Percentiles rank a stretch among this genome's conserved stretches.
phyloP scores from a whole-genome alignment of 2,113 vertebrate genomes.

The Herpetotheres cachinnans region DNA sequence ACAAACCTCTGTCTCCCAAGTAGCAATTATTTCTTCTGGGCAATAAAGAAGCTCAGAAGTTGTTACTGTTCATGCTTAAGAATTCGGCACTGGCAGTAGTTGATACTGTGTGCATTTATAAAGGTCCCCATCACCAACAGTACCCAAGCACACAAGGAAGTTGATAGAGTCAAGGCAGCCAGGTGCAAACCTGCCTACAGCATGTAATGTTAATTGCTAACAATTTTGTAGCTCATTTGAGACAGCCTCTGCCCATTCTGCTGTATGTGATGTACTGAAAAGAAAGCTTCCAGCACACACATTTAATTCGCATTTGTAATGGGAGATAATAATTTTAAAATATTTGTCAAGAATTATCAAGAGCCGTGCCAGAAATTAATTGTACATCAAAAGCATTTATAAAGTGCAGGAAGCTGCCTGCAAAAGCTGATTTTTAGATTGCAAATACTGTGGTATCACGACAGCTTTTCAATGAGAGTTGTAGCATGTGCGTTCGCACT shows the following conservation, averaged over 20 bases:
- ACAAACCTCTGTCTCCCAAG: background rate
- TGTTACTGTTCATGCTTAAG: background rate
- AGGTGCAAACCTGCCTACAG: background rate
- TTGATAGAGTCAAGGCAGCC: background rate
- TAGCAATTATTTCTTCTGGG: background rate
- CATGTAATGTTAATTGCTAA: background rate
- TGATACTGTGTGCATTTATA: background rate
- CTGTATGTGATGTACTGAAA: background rate
- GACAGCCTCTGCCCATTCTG: background rate
- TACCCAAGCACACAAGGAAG: background rate
- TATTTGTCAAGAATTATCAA: background rate
- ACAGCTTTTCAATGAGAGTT: background rate
- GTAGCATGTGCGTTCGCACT: background rate
- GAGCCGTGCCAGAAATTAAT: background rate
- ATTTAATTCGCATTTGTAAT: rapidly evolving
- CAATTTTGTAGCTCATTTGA: background rate
- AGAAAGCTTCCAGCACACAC: background rate
- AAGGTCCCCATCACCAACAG: background rate
- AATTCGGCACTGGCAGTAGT: background rate
- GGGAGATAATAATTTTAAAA: background rate
- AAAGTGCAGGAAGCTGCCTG: background rate
- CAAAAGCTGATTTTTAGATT: background rate
- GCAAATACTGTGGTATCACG: background rate
- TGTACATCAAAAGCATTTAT: background rate
- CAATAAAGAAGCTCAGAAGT: background rate